A percentile compares a stretch with the other conserved stretches of the same genome.
phyloP scores from a whole-genome alignment of 1,140 invertebrate genomes.

The Bombus soroeensis region DNA sequence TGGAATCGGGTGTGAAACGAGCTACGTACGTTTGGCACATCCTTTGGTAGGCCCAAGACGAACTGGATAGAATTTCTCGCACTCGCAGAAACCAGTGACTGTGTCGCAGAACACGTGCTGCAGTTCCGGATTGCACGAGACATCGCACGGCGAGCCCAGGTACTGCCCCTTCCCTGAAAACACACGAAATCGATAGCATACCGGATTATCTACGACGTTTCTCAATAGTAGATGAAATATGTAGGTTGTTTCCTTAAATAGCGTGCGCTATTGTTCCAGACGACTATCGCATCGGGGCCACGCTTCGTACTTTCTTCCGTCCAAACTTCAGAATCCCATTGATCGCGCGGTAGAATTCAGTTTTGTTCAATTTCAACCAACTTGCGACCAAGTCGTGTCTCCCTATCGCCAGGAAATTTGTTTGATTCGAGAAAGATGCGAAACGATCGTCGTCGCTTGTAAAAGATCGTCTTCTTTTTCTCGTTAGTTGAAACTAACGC shows the following conservation, averaged over 20 bases:
- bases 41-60: slow-evolving; percentile 88
- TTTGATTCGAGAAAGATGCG: background rate
- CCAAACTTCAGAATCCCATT: background rate
- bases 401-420: background rate
- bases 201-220: slow-evolving; percentile 9
- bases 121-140: slow-evolving; percentile 87
- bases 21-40: slow-evolving; percentile 90
- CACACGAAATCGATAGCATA: slow-evolving; percentile 30
- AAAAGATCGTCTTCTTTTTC: background rate
- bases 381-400: background rate
- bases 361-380: background rate
- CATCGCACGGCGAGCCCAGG: slow-evolving; percentile 90
- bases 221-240: slow-evolving; percentile 26
- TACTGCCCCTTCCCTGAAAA: slow-evolving; percentile 87
- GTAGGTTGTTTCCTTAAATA: slow-evolving; percentile 12
- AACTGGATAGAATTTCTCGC: slow-evolving; percentile 90
- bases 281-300: background rate
- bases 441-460: background rate
- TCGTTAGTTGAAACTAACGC: too few species aligned
- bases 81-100: slow-evolving; percentile 87
- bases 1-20: background rate
- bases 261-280: background rate
- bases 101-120: slow-evolving; percentile 90
- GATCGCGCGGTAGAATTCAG: background rate
- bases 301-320: background rate